These are phyloP conservation scores for Athene noctua DNA, from an alignment of 2,113 vertebrate species.

Conservation along the genomic window DNA sequence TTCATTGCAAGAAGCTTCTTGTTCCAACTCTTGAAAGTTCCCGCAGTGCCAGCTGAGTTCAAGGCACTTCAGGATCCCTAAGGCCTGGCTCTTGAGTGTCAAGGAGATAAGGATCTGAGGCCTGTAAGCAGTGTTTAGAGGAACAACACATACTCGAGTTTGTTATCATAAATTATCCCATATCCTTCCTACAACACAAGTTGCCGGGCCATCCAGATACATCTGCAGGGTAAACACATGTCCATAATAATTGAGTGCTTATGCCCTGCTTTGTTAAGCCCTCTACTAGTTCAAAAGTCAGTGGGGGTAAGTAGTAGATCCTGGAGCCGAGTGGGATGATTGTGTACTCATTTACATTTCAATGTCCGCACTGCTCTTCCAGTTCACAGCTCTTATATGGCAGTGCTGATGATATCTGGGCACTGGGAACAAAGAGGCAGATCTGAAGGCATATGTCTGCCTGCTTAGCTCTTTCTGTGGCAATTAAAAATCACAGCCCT, in stretches of 20 bases:
- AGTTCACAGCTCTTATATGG: neutral
- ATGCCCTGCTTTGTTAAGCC: neutral
- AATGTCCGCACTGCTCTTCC: neutral
- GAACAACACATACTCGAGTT: neutral
- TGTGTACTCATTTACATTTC: neutral
- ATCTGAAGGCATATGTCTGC: neutral
- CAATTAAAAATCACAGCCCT: neutral
- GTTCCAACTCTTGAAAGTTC: neutral
- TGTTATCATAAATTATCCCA: neutral
- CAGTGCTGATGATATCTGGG: neutral
- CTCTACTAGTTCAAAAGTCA: neutral
- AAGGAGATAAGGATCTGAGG: neutral
- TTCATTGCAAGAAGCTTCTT: neutral
- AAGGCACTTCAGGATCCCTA: neutral
- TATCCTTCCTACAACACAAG: neutral
- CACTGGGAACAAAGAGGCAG: neutral
- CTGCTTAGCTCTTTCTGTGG: neutral
- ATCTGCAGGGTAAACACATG: neutral
- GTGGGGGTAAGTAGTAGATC: neutral
- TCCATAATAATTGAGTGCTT: neutral
- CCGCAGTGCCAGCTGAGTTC: neutral
- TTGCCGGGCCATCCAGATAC: neutral
- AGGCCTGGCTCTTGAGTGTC: neutral
- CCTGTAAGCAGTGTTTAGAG: neutral
- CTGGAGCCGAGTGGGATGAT: neutral